A percentile compares a stretch with the other conserved stretches of the same genome.
Evolutionary conservation across 2,888 invertebrate species (phyloP).

Genomic region (Oegoconia quadripuncta): DNA sequence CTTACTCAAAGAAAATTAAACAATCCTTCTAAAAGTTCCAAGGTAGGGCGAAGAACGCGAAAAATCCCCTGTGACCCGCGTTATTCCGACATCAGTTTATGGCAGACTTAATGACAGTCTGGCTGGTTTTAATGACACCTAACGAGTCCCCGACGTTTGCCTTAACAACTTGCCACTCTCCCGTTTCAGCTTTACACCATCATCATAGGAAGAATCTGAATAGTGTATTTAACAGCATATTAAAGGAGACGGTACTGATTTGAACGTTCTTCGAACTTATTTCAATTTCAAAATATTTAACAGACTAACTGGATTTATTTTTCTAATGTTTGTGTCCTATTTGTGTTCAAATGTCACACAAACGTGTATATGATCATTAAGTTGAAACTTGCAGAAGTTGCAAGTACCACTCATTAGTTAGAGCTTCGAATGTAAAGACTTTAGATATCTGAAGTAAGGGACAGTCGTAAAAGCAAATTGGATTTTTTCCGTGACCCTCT

Average conservation of each 20-base stretch:
- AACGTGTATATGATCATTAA: too few relatives aligned
- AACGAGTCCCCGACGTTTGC: conserved; percentile 44
- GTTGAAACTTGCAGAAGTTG: too few relatives aligned
- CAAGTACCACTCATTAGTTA: neutral
- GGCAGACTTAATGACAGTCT: conserved; percentile 40
- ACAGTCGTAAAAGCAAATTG: conserved; percentile 66
- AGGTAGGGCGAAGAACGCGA: conserved; percentile 17
- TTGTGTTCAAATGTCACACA: too few relatives aligned
- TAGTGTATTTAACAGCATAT: too few relatives aligned
- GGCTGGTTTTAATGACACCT: conserved; percentile 52
- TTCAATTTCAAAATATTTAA: too few relatives aligned
- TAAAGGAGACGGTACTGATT: too few relatives aligned
- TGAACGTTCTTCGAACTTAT: too few relatives aligned
- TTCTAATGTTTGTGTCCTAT: too few relatives aligned
- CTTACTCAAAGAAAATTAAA: conserved; percentile 8
- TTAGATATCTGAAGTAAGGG: conserved; percentile 25
- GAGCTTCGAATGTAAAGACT: conserved; percentile 1
- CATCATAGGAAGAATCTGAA: too few relatives aligned
- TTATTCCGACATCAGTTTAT: conserved; percentile 35
- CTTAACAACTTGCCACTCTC: conserved; percentile 46
- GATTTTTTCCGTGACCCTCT: conserved; percentile 56
- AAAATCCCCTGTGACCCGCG: conserved; percentile 39
- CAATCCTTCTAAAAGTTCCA: conserved; percentile 22
- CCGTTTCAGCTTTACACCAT: conserved; percentile 6
- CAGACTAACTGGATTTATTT: too few relatives aligned